Evolutionary conservation across 2,888 invertebrate genomes (phyloP), one percentile per base, ranked within the genome.

Genomic region (Epirrhoe tristata): DNA sequence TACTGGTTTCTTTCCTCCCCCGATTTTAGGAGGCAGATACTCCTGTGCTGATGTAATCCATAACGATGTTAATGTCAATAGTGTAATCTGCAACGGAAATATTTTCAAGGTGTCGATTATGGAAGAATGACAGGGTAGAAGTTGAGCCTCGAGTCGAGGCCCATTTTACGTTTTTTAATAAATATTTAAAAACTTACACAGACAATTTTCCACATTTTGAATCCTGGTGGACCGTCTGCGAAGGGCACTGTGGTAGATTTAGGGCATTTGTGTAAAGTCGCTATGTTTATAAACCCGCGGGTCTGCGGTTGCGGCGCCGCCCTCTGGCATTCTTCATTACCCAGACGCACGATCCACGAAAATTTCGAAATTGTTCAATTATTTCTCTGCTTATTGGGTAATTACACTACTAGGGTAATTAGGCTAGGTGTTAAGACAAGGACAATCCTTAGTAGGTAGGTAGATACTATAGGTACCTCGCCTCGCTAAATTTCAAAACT

Each of bases 21-120:
- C 85, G 12, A 88, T 86, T 73, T 90, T 93, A 0, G 95, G 95
- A 24, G 94, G 95, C 62, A 94, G 86, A 77, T 94, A 94, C 67
- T 92, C 93, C 69, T 94, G 86, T 77, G 94, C 86, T 12, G 81
- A 75, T 34, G 77, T 77, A 73, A 84, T 85, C 88, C 84, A 88
- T 77, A 88, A 82, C 75, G 89, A 87, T 81, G 86, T 80, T 82
- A 87, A 87, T 52, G 83, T 77, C 69, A 89, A 61, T 58, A 86
- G 71, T 52, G 85, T 78, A 59, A 89, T 74, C 90, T 89, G 76
- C 39, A 78, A 24, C 24, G 24, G 3, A 81, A 70, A 63, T 57
- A n/a, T n/a, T n/a, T n/a, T n/a, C n/a, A n/a, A n/a, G n/a, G n/a
- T n/a, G n/a, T n/a, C n/a, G n/a, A n/a, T n/a, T n/a, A n/a, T n/a